Evolutionary conservation across 2,797 vertebrate genomes (phyloP).

Genomic region (Sebastes trivittatus): DNA sequence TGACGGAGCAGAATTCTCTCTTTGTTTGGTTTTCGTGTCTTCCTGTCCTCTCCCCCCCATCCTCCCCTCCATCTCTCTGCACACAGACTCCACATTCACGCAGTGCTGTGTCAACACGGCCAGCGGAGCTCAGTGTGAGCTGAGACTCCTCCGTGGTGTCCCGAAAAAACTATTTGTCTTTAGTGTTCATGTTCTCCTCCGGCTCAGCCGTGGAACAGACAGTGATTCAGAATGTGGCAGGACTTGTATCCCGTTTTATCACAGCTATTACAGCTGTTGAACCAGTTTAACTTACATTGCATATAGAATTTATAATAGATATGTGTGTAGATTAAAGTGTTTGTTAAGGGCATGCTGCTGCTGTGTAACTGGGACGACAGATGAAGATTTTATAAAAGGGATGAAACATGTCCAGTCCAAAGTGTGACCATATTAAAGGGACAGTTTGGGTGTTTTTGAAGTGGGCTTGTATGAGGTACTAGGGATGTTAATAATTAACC

Average conservation of each 20-base stretch:
- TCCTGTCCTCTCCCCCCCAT: neutral
- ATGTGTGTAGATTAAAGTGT: neutral
- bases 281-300: neutral
- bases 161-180: constrained; percentile 31
- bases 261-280: neutral
- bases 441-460: too few species aligned
- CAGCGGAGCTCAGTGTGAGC: constrained; percentile 27
- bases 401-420: neutral
- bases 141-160: neutral
- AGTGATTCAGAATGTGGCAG: neutral
- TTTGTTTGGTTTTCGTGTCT: constrained; percentile 37
- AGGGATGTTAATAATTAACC: too few species aligned
- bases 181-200: neutral
- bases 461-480: too few species aligned
- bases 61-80: neutral
- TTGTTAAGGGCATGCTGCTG: too few species aligned
- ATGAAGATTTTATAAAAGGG: neutral
- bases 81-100: constrained; percentile 39
- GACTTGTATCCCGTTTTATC: too few species aligned
- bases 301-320: neutral
- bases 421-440: neutral
- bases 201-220: neutral
- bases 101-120: constrained; percentile 54
- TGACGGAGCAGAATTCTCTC: constrained; percentile 31
- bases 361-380: too few species aligned